Evolutionary conservation across 2,888 invertebrate genomes (phyloP).

Genomic region (Melanotus villosus): DNA sequence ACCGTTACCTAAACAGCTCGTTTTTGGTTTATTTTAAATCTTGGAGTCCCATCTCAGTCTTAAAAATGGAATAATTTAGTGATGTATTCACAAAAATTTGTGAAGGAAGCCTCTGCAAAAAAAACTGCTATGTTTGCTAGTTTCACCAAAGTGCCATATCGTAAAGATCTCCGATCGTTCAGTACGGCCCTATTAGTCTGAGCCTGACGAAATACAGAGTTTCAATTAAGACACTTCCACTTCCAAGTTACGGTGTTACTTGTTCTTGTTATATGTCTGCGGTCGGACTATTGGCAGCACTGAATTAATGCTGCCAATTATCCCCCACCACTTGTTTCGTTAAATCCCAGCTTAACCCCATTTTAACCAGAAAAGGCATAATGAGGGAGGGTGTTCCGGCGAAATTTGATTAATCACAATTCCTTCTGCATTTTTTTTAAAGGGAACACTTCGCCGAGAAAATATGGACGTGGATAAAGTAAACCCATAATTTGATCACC

Average conservation of each 20-base stretch:
- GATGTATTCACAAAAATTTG: background rate
- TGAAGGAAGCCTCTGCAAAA: background rate
- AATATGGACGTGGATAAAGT: no score
- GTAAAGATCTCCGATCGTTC: conserved; percentile 37
- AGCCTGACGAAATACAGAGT: conserved; percentile 36
- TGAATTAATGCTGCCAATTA: conserved; percentile 41
- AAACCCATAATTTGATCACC: no score
- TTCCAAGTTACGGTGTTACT: conserved; percentile 34
- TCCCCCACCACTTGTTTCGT: conserved; percentile 27
- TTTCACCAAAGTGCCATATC: conserved; percentile 22
- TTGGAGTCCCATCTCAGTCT: no score
- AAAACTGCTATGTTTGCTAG: conserved; percentile 8
- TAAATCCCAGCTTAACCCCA: conserved; percentile 8
- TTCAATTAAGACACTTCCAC: conserved; percentile 44
- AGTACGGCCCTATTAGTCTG: conserved; percentile 35
- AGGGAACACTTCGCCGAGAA: no score
- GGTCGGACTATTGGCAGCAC: conserved; percentile 35
- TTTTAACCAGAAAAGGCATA: conserved; percentile 3
- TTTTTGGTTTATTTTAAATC: no score
- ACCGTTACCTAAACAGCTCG: no score
- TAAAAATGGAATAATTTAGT: no score
- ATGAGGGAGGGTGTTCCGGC: background rate
- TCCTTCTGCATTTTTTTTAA: no score
- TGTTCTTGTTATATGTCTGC: conserved; percentile 42
- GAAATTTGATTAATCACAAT: background rate